Base-by-base conservation (phyloP, 2,888 invertebrate genomes). In the Oxytorus armatus region DNA sequence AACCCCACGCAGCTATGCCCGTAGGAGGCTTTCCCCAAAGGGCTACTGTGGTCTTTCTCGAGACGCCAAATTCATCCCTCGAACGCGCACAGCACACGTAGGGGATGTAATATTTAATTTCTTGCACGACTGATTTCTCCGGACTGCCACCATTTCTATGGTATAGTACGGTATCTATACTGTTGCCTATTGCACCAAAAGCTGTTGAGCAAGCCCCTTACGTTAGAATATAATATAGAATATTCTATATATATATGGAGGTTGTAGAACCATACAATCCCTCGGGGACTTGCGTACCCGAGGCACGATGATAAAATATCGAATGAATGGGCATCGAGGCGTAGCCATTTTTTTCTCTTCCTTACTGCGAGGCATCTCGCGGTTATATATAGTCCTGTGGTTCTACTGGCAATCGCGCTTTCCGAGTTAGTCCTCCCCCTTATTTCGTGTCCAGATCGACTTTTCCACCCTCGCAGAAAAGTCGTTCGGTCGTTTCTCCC, bases 31-130 rank as follows among this genome's bases (percentile, higher is more conserved):
- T 68, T 47, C 61, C n/a, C 73, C 63, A 59, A 79, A 73, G 73
- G 73, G 55, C 66, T 36, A 33, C 23, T 42, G 77, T 49, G 65
- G 49, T 42, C 65, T 63, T 57, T 74, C 74, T 78, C 79, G 82
- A 84, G 77, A 83, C 69, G 72, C 77, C 84, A 65, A 85, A 86
- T 85, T 85, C 84, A 53, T 63, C 80, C 85, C 81, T 36, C 65
- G 73, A 75, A 73, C 77, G 81, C 81, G 69, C 73, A 59, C 81
- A 81, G 63, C 76, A 78, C 85, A 42, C 79, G 76, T 81, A 81
- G 84, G 84, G 88, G 85, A 74, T 47, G 57, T 89, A 89, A 89
- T 89, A 89, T 89, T 89, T 89, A 89, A 89, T 89, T 89, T 89
- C 89, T 89, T 89, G 89, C 88, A 87, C 87, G 89, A 89, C 86